Conservation (phyloP, 2,888 invertebrate genomes). For the Cephonodes hylas region DNA sequence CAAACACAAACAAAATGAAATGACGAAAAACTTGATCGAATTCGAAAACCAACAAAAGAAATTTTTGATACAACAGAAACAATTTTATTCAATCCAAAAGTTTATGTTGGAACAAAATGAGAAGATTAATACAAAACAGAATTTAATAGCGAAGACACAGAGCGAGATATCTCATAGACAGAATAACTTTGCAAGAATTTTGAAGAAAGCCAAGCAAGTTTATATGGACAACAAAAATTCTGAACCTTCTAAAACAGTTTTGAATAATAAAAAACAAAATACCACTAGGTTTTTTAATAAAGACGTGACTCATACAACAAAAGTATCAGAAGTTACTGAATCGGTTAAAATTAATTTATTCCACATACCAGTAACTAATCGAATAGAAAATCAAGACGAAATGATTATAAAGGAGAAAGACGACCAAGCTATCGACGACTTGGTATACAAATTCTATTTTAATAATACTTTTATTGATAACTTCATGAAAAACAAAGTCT, state of each 20-base stretch:
- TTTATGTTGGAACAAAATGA: constrained; percentile 66
- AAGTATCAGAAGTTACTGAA: constrained; percentile 39
- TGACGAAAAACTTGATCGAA: constrained; percentile 52
- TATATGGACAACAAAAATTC: constrained; percentile 40
- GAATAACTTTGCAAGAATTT: constrained; percentile 60
- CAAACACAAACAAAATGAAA: constrained; percentile 48
- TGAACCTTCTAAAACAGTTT: constrained; percentile 19
- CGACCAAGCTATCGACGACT: constrained; percentile 60
- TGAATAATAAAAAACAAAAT: constrained; percentile 22
- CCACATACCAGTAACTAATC: constrained; percentile 47
- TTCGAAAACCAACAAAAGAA: constrained; percentile 68
- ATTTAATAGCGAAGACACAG: constrained; percentile 62
- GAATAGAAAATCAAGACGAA: constrained; percentile 56
- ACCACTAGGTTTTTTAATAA: constrained; percentile 7
- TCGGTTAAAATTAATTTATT: constrained; percentile 67
- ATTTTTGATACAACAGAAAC: constrained; percentile 62
- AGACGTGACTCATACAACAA: constrained; percentile 23
- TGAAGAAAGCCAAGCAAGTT: constrained; percentile 64
- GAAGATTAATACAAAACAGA: constrained; percentile 63
- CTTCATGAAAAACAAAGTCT: constrained; percentile 59
- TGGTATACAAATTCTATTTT: constrained; percentile 73
- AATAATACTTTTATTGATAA: constrained; percentile 71
- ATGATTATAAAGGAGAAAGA: constrained; percentile 68
- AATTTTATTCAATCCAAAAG: constrained; percentile 68
- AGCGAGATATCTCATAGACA: constrained; percentile 67